Evolutionary conservation across 2,888 invertebrate genomes (phyloP), one percentile per base, ranked within the genome.

Genomic region (Liopterus haemorrhoidalis): DNA sequence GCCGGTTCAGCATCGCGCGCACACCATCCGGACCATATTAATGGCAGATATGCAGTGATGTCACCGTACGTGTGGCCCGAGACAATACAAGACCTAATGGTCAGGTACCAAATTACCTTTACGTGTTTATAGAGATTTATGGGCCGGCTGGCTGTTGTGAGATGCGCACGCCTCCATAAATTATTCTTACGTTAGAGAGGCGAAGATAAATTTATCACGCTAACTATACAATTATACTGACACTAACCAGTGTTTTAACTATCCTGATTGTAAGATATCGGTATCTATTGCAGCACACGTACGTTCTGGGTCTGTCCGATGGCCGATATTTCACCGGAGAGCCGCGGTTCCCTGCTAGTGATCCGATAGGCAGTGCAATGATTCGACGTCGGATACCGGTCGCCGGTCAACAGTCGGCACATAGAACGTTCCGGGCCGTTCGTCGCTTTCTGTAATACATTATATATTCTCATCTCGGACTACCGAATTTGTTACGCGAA

Each of bases 51-150:
- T 12, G 3, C 25, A n/a, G 12, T 25, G 25, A n/a, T n/a, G n/a
- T n/a, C n/a, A n/a, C n/a, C n/a, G n/a, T n/a, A n/a, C n/a, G n/a
- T n/a, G n/a, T n/a, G n/a, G n/a, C n/a, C n/a, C n/a, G n/a, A n/a
- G n/a, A n/a, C n/a, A n/a, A n/a, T 25, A 25, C 12, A 12, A 3
- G 25, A 12, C 12, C 25, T 5, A 33, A 33, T 33, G 33, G 20
- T 20, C 18, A 21, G 19, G 14, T 41, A 19, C 25, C 28, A 24
- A 44, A 44, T 30, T 38, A 43, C 36, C 28, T 39, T 39, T 16
- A 37, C 15, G 33, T 33, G 15, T 42, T 35, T 42, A 44, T 44
- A 31, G 43, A 44, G 43, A 44, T 44, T 44, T 44, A 44, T 44
- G 21, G 37, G 21, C 16, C 28, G 24, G 22, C 22, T 6, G 22